Percentiles rank a stretch among this genome's conserved stretches.
Conservation (phyloP, 2,888 invertebrate species). For the Odontomyia ornata region DNA sequence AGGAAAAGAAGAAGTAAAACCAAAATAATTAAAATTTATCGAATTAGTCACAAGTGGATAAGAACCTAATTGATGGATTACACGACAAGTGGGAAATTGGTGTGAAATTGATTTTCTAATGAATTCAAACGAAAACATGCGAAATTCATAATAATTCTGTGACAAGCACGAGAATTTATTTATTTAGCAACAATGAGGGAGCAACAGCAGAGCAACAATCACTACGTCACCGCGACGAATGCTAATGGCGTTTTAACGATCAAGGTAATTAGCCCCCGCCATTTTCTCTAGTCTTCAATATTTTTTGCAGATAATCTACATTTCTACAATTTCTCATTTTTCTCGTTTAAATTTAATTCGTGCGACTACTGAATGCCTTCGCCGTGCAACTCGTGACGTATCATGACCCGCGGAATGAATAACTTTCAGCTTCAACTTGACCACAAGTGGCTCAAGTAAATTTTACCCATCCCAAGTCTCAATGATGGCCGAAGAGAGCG, state of each 20-base stretch:
- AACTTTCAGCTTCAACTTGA: constrained; percentile 7
- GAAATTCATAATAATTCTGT: constrained; percentile 1
- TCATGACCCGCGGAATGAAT: neutral
- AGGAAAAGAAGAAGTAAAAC: neutral
- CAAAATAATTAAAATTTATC: neutral
- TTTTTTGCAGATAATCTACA: neutral
- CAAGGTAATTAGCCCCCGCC: constrained; percentile 41
- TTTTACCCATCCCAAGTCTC: neutral
- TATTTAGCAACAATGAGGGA: constrained; percentile 26
- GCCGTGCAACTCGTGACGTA: neutral
- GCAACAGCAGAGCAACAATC: constrained; percentile 7
- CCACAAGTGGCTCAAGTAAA: neutral
- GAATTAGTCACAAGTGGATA: neutral
- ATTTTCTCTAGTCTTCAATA: constrained; percentile 12
- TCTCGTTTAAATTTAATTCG: constrained; percentile 20
- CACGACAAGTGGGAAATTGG: no score
- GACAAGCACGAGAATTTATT: neutral
- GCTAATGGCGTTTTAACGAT: constrained; percentile 45
- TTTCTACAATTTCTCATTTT: constrained; percentile 12
- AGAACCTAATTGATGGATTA: neutral
- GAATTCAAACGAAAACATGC: neutral
- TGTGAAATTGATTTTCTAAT: no score
- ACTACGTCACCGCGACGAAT: constrained; percentile 27
- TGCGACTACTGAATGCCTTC: constrained; percentile 20
- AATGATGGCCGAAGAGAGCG: neutral